These are phyloP conservation scores for Anhinga anhinga DNA, from an alignment of 2,113 vertebrate genomes.

Conservation along the genomic window DNA sequence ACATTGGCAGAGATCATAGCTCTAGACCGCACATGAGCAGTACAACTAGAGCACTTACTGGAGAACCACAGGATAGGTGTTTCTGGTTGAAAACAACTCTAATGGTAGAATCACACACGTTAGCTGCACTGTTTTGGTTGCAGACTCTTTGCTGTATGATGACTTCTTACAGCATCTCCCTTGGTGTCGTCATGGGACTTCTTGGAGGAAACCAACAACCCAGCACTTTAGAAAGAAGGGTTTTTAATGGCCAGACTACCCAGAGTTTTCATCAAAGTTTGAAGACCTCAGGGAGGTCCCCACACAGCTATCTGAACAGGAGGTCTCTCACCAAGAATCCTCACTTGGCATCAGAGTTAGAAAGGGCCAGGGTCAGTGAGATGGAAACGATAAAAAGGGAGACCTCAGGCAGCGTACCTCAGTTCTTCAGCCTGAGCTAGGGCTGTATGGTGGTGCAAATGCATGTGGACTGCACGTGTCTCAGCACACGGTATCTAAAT, in stretches of 20 bases:
- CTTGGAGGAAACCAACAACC: background rate
- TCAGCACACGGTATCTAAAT: background rate
- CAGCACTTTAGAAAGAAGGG: background rate
- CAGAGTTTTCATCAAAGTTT: background rate
- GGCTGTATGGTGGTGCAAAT: background rate
- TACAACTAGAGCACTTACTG: background rate
- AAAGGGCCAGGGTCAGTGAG: background rate
- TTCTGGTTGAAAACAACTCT: background rate
- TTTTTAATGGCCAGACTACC: background rate
- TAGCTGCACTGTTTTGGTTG: background rate
- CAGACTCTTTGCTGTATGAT: background rate
- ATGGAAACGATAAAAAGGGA: background rate
- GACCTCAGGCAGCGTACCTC: background rate
- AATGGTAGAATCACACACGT: background rate
- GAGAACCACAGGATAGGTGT: background rate
- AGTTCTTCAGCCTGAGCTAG: background rate
- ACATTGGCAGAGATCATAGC: background rate
- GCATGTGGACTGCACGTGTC: accelerated
- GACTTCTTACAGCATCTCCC: background rate
- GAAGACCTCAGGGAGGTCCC: background rate
- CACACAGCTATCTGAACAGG: background rate
- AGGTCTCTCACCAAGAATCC: background rate
- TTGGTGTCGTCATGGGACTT: background rate
- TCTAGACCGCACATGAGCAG: background rate
- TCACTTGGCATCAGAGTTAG: background rate